These are phyloP conservation scores for Felis chaus DNA, from an alignment of 2,113 vertebrate species.

Conservation along the genomic window DNA sequence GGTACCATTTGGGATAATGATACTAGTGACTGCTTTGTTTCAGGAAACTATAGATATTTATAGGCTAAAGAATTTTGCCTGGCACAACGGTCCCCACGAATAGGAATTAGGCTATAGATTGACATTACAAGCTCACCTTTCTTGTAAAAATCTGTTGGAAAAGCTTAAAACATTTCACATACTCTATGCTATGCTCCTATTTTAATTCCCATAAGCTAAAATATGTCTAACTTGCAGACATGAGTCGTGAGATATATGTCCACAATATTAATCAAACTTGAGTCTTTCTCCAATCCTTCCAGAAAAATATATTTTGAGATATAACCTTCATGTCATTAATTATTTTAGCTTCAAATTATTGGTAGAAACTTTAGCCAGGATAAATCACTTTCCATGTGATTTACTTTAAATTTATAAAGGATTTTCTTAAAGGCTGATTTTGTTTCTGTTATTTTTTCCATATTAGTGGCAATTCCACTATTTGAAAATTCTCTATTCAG, in stretches of 20 bases:
- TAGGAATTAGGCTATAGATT: background rate
- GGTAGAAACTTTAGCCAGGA: background rate
- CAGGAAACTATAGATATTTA: constrained; percentile 71
- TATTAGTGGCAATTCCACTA: background rate
- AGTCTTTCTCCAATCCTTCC: constrained; percentile 14
- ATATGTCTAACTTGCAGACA: constrained; percentile 2
- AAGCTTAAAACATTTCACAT: background rate
- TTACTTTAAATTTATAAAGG: constrained; percentile 53
- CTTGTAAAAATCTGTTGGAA: background rate
- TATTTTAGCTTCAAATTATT: constrained; percentile 41
- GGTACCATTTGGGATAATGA: background rate
- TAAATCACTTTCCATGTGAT: constrained; percentile 22
- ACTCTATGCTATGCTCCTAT: background rate
- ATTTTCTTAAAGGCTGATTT: constrained; percentile 51
- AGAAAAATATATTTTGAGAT: constrained; percentile 50
- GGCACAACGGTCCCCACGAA: background rate
- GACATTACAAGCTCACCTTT: background rate
- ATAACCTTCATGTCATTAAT: background rate
- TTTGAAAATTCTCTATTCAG: constrained; percentile 47
- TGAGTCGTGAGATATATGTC: background rate
- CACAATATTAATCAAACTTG: background rate
- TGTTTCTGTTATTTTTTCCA: background rate
- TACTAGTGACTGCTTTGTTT: constrained; percentile 71
- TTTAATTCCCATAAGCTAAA: constrained; percentile 42
- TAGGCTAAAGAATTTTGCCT: constrained; percentile 1